Evolutionary conservation across 2,888 invertebrate genomes (phyloP).

Genomic region (Drosophila paranaensis): DNA sequence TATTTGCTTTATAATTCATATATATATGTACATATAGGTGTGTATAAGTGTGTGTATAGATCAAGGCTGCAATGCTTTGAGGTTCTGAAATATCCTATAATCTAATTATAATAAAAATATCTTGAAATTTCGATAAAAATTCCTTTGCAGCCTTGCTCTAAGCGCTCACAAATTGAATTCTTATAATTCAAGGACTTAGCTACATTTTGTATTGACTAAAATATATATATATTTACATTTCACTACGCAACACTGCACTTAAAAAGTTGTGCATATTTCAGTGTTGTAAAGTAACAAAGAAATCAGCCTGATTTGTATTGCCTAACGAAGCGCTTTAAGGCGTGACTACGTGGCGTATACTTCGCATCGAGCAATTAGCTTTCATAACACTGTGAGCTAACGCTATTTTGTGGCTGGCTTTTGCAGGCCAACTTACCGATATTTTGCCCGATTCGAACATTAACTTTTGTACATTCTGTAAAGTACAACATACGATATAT

Average conservation of each 20-base stretch:
- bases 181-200: conserved; percentile 18
- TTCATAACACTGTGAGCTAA: conserved; percentile 33
- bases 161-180: conserved; percentile 22
- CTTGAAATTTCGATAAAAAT: not conserved
- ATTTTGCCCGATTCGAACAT: conserved; percentile 83
- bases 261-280: conserved; percentile 5
- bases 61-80: conserved; percentile 4
- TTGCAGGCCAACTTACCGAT: conserved; percentile 78
- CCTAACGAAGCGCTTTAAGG: conserved; percentile 27
- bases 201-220: conserved; percentile 1
- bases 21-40: not conserved
- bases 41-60: conserved; percentile 5
- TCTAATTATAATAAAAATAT: not conserved
- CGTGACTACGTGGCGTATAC: conserved; percentile 37
- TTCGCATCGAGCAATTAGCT: conserved; percentile 34
- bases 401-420: conserved; percentile 26
- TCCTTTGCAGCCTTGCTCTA: conserved; percentile 9
- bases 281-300: conserved; percentile 20
- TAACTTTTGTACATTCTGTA: conserved; percentile 84
- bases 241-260: conserved; percentile 21
- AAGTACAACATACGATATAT: conserved; percentile 49
- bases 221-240: conserved; percentile 2
- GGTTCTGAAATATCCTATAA: not conserved
- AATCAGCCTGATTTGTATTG: conserved; percentile 7
- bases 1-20: conserved; percentile 11